Base-by-base conservation (phyloP, 2,888 invertebrate species). In the Palloptera scutellata region DNA sequence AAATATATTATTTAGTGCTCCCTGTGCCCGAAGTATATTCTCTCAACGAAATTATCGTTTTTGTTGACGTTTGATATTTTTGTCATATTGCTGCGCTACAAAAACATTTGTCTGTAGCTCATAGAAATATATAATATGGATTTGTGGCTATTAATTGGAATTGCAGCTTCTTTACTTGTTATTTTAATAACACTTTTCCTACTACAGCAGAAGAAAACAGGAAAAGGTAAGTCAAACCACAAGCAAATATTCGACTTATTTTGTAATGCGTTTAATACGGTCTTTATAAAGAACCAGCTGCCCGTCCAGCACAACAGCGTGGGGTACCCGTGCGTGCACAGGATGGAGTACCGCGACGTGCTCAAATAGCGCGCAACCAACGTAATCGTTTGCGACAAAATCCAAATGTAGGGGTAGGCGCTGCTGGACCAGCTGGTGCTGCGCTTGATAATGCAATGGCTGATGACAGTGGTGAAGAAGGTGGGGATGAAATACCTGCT, bases 331-430 rank as follows among this genome's bases (percentile, higher is more conserved):
- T 77, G 41, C 76, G 80, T 6, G 80, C 78, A 17, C 81, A 80
- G 73, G 88, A 89, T 81, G 89, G 89, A 57, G 88, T 87, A 0
- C 89, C 89, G 19, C 87, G 92, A 61, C 87, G 92, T 77, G 91
- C 91, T 0, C 91, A 91, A 77, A 90, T 91, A 43, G 90, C 90
- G 5, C 88, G 93, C 72, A 92, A 92, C 83, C 90, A 91, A 77
- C 88, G 92, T 60, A 80, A 83, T 73, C 79, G 84, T 0, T 68
- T 83, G 12, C 76, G 83, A 1, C 80, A 76, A 41, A 79, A 87
- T 86, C 76, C 79, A 64, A 55, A 78, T 71, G 87, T 87, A 74
- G 85, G 84, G 3, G 86, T 84, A 13, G 77, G 83, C 12, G 81
- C 81, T 12, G 87, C 87, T 15, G 88, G 83, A 2, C 74, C 84